Base-by-base conservation (phyloP, 2,113 vertebrate genomes). In the Charadrius vociferus region DNA sequence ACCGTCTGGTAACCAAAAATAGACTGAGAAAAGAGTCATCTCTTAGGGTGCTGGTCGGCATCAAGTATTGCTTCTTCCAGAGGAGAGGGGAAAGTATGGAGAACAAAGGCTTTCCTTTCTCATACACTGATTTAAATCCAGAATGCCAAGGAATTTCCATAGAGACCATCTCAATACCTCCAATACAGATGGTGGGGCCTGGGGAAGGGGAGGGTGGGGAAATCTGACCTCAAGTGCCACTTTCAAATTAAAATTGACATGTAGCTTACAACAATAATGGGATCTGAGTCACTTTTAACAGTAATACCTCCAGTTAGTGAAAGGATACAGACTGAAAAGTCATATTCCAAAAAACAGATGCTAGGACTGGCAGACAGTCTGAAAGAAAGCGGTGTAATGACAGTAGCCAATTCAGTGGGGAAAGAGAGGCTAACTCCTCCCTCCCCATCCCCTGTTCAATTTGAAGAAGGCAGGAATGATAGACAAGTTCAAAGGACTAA, bases 241-340 rank as follows among this genome's bases (percentile, higher is more conserved):
- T 88, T 83, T 77, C 55, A 66, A 83, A 67, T 62, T 61, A 78
- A 90, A 91, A 68, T 41, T 43, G 17, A 36, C 21, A 20, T 24
- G 26, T 10, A 61, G n/a, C 27, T 77, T 88, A 32, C 27, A 92
- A 47, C 95, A 88, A 83, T 68, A 85, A 86, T 72, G 39, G 63
- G 11, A 84, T 47, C 22, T 55, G 37, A 88, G 59, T 45, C 78
- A 7, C 12, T 86, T 39, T 59, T 68, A 66, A 56, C 72, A 88
- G 55, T 65, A 66, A 86, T 62, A 56, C 22, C 62, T 92, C 24
- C 49, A 91, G 55, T 73, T 58, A 94, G 30, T 92, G 68, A 86
- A 75, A 93, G 58, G 10, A 41, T 90, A 81, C 49, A 72, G 56
- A 22, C 34, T 70, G 63, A 47, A 80, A 65, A 88, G 22, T 26